These are phyloP conservation scores for Pachydiplax longipennis DNA, from an alignment of 2,888 invertebrate genomes.

Conservation along the genomic window DNA sequence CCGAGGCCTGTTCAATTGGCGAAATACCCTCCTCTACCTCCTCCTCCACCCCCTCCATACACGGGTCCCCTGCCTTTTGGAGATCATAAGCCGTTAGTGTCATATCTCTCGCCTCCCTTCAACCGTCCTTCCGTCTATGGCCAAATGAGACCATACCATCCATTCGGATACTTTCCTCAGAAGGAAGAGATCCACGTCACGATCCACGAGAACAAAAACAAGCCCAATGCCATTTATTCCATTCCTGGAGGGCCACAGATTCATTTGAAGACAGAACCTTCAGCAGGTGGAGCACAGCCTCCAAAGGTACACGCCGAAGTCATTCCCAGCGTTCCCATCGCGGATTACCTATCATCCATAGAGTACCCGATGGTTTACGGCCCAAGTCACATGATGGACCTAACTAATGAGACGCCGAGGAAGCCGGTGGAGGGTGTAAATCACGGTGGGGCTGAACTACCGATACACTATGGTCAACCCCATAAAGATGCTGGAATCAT, in stretches of 20 bases:
- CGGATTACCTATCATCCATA: conserved; percentile 73
- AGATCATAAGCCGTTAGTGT: neutral
- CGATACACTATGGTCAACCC: neutral
- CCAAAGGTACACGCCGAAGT: conserved; percentile 57
- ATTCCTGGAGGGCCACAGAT: conserved; percentile 31
- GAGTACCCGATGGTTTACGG: conserved; percentile 76
- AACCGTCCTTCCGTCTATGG: conserved; percentile 1
- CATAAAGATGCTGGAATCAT: neutral
- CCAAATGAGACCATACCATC: neutral
- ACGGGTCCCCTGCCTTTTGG: neutral
- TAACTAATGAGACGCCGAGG: conserved; percentile 55
- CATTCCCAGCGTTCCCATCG: conserved; percentile 71
- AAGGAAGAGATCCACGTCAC: conserved; percentile 8
- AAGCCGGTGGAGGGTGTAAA: conserved; percentile 47
- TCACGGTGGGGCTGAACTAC: conserved; percentile 27
- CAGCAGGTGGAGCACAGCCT: neutral
- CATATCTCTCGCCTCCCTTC: neutral
- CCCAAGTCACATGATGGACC: conserved; percentile 73
- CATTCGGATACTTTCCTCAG: neutral
- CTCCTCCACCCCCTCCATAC: neutral
- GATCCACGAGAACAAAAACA: conserved; percentile 27
- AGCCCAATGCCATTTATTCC: neutral
- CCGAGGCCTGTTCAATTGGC: conserved; percentile 49
- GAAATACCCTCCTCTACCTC: neutral
- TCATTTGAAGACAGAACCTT: neutral